These are phyloP conservation scores for Aphidius ervi DNA, from an alignment of 1,140 invertebrate genomes.

Conservation along the genomic window DNA sequence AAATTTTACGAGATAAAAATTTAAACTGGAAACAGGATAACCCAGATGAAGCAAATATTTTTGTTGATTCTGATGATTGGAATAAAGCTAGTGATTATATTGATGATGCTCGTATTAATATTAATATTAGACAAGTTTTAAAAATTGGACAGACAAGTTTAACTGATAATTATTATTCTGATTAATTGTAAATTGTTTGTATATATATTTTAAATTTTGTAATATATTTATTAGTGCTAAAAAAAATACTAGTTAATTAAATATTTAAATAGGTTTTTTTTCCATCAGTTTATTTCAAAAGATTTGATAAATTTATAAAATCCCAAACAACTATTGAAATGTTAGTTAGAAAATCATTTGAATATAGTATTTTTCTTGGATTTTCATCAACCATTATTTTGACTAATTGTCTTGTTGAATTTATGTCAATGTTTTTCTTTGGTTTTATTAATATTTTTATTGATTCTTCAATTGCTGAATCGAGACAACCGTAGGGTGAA, in stretches of 20 bases:
- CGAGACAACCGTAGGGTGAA: conserved; percentile 13
- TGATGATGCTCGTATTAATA: conserved; percentile 65
- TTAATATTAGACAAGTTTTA: conserved; percentile 73
- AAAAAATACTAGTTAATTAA: too few species aligned
- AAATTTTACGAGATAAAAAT: conserved; percentile 57
- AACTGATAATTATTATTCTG: conserved; percentile 1
- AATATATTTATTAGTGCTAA: too few species aligned
- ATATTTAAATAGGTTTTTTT: not conserved
- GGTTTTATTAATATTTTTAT: conserved; percentile 24
- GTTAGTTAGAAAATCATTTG: conserved; percentile 25
- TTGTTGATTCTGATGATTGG: conserved; percentile 49
- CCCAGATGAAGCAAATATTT: conserved; percentile 20
- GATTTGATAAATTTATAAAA: conserved; percentile 26
- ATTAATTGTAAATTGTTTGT: conserved; percentile 13
- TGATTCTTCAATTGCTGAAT: conserved; percentile 26
- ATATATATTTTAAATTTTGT: conserved; percentile 17
- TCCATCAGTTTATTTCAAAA: conserved; percentile 7
- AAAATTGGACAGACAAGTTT: conserved; percentile 43
- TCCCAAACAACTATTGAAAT: conserved; percentile 31
- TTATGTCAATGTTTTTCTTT: not conserved
- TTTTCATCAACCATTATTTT: not conserved
- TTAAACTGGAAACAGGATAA: conserved; percentile 51
- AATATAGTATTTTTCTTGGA: not conserved
- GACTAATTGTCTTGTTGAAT: not conserved
- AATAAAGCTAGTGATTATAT: conserved; percentile 57